Conservation (phyloP, 2,888 invertebrate genomes). For the Podotricha telesiphe region DNA sequence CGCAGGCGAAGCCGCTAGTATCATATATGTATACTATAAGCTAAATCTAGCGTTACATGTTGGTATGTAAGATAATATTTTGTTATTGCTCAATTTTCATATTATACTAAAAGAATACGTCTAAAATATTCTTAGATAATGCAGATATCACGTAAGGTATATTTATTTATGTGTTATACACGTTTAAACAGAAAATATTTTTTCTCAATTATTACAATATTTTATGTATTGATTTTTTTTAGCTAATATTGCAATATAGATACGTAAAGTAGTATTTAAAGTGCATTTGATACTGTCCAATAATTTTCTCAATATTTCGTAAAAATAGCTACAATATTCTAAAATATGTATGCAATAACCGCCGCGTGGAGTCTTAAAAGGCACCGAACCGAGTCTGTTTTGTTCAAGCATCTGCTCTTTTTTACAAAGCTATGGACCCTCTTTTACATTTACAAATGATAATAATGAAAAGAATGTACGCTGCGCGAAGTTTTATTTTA, state of each 20-base stretch:
- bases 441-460: neutral
- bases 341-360: neutral
- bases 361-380: conserved; percentile 3
- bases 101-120: neutral
- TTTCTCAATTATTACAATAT: no score
- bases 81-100: neutral
- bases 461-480: conserved; percentile 2
- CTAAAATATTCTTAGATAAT: no score
- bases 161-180: no score
- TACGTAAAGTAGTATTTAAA: neutral
- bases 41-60: neutral
- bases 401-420: conserved; percentile 21
- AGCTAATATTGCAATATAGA: no score
- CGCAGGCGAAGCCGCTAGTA: no score
- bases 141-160: no score
- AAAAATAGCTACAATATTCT: neutral
- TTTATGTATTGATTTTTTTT: no score
- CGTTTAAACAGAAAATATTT: no score
- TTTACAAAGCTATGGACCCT: conserved; percentile 7
- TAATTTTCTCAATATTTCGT: neutral
- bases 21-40: neutral
- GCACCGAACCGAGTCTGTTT: conserved; percentile 16
- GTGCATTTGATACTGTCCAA: neutral
- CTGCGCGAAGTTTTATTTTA: neutral
- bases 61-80: no score